Evolutionary conservation across 2,797 vertebrate genomes (phyloP).

Genomic region (Ispidina lecontei): DNA sequence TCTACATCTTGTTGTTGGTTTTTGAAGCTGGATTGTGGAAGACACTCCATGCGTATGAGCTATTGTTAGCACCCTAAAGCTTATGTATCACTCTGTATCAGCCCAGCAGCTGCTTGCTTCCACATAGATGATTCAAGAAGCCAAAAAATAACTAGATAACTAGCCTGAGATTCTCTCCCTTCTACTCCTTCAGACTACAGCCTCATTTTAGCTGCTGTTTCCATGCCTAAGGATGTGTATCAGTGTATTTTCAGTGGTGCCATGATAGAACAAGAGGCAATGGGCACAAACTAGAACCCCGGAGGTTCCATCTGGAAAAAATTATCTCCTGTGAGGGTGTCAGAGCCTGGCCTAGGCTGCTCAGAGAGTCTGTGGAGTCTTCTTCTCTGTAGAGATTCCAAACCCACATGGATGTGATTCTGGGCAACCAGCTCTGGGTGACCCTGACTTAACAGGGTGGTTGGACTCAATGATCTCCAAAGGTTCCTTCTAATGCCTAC

Average conservation of each 20-base stretch:
- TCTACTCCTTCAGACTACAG: neutral
- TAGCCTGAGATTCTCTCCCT: neutral
- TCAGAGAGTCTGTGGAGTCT: too few species aligned
- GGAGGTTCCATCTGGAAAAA: too few species aligned
- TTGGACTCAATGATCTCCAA: neutral
- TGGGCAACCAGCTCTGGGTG: neutral
- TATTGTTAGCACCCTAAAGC: neutral
- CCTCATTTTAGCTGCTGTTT: neutral
- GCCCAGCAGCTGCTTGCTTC: neutral
- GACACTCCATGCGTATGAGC: neutral
- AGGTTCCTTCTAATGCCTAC: neutral
- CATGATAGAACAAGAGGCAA: too few species aligned
- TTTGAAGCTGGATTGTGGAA: neutral
- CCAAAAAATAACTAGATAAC: constrained; percentile 13
- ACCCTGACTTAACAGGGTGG: neutral
- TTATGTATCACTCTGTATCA: neutral
- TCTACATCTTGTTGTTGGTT: neutral
- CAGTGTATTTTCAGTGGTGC: neutral
- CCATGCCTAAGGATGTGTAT: accelerated
- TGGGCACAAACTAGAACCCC: too few species aligned
- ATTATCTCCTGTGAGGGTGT: too few species aligned
- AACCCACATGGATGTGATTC: too few species aligned
- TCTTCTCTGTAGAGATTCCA: too few species aligned
- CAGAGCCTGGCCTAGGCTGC: too few species aligned
- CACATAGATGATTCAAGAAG: constrained; percentile 23